Base-by-base conservation (phyloP, 2,888 invertebrate species). In the Hipparchia semele region DNA sequence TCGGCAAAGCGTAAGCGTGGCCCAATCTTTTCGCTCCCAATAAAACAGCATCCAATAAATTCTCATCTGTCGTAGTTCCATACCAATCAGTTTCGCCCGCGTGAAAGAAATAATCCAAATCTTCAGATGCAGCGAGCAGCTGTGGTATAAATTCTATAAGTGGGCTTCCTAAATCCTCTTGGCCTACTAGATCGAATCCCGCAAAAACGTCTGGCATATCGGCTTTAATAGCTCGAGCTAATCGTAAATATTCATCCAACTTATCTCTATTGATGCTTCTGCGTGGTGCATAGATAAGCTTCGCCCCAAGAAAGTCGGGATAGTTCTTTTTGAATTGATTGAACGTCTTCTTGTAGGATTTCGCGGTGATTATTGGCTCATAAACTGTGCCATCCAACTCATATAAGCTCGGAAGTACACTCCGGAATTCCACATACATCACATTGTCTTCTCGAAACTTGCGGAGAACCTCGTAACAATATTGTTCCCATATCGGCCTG, bases 21-120 rank as follows among this genome's bases (percentile, higher is more conserved):
- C 97, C 98, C 73, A 98, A 95, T 62, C 98, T 94, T 79, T 96
- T 96, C 0, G 96, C 94, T 68, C 96, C 96, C 62, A 98, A 86
- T 54, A 98, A 85, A 54, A 97, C 90, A 0, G 98, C 97, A 81
- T 98, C 98, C 13, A 97, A 87, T 8, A 98, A 86, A 85, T 98
- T 97, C 73, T 96, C 95, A 83, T 98, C 97, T 0, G 95, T 95
- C 0, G 86, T 77, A 13, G 91, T 90, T 23, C 95, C 97, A 81
- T 92, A 95, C 97, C 97, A 96, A 83, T 96, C 95, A 0, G 97
- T 97, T 88, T 98, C 98, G 0, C 97, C 98, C 0, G 97, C 97
- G 83, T 98, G 97, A 82, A 97, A 97, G 83, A 96, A 97, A 81
- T 95, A 96, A 67, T 95, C 91, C 0, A 97, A 88, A 33, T 94